phyloP scores from a whole-genome alignment of 2,888 invertebrate species.

The Dione vanillae region DNA sequence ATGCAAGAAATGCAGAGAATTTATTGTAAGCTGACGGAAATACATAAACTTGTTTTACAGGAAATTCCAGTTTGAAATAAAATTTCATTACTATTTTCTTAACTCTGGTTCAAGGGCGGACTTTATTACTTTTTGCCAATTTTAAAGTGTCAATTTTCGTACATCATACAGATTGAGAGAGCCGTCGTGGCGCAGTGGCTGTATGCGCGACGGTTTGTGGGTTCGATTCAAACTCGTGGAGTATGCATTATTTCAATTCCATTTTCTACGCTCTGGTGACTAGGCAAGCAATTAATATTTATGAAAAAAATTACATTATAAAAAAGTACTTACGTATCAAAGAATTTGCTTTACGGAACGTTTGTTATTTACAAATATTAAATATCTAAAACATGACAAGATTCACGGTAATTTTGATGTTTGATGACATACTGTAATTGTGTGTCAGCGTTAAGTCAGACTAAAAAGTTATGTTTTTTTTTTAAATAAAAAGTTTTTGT shows the following conservation, averaged over 20 bases:
- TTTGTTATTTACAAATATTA: not conserved
- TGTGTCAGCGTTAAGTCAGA: not conserved
- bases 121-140: no score
- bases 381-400: not conserved
- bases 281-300: no score
- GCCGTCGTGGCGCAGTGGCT: no score
- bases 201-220: no score
- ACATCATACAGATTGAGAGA: no score
- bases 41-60: not conserved
- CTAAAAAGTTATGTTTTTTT: no score
- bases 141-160: no score
- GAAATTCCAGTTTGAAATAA: not conserved
- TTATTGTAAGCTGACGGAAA: not conserved
- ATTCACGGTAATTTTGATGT: conserved; percentile 36
- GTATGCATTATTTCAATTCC: no score
- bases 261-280: no score
- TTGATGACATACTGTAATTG: conserved; percentile 34
- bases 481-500: no score
- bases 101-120: no score
- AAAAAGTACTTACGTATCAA: conserved; percentile 1
- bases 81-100: not conserved
- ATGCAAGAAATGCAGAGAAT: not conserved
- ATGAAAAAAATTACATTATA: not conserved
- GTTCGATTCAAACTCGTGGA: no score
- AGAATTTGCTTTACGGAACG: not conserved